phyloP scores from a whole-genome alignment of 2,797 vertebrate genomes.

The Lemur catta region DNA sequence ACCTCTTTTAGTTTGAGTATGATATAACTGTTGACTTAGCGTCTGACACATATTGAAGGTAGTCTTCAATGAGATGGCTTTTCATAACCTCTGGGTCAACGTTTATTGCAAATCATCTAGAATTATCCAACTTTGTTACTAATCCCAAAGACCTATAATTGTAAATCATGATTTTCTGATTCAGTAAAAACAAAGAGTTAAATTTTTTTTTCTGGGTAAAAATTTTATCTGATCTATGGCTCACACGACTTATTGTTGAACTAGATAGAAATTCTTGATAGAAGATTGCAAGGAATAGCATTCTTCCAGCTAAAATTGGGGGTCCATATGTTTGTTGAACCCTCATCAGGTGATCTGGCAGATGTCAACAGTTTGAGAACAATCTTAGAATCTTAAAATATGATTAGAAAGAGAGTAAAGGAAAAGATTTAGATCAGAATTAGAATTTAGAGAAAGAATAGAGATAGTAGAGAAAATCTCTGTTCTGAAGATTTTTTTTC shows the following conservation, averaged over 20 bases:
- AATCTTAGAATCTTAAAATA: background rate
- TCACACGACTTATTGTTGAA: background rate
- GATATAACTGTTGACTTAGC: background rate
- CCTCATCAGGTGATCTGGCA: background rate
- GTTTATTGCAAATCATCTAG: background rate
- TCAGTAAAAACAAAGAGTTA: background rate
- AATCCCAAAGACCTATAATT: background rate
- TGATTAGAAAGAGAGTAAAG: background rate
- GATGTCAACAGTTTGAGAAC: background rate
- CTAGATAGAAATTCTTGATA: background rate
- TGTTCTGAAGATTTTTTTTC: background rate
- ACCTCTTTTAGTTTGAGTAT: background rate
- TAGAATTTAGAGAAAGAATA: slow-evolving; percentile 27
- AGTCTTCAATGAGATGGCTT: background rate
- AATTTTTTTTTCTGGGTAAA: background rate
- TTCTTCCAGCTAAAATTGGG: background rate
- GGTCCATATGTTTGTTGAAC: background rate
- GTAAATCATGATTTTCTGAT: background rate
- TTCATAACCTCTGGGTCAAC: background rate
- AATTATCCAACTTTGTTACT: background rate
- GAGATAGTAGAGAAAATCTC: background rate
- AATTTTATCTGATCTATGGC: background rate
- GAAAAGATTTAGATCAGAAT: background rate
- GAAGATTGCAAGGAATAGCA: background rate
- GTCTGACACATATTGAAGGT: background rate